phyloP scores from a whole-genome alignment of 2,113 vertebrate species.

The Cyanoramphus novaezelandiae region DNA sequence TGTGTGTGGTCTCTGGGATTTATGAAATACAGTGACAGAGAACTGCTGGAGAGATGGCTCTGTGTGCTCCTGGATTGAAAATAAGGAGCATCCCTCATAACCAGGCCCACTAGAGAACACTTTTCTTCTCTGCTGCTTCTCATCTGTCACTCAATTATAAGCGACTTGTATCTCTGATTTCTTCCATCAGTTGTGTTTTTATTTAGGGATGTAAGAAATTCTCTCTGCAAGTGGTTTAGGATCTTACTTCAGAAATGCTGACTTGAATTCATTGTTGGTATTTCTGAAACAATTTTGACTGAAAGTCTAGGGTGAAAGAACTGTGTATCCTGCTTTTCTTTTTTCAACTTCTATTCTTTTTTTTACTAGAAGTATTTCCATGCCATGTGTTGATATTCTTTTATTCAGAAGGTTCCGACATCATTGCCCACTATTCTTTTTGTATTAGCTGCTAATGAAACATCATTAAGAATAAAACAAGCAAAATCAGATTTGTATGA shows the following conservation, averaged over 20 bases:
- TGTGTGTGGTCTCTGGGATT: not conserved
- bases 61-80: not conserved
- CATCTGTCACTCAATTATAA: constrained; percentile 1
- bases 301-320: not conserved
- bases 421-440: not conserved
- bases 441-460: not conserved
- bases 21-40: constrained; percentile 11
- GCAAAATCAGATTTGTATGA: not conserved
- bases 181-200: not conserved
- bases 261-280: not conserved
- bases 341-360: not conserved
- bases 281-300: not conserved
- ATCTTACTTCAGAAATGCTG: not conserved
- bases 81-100: not conserved
- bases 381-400: not conserved
- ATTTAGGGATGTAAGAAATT: not conserved
- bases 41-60: not conserved
- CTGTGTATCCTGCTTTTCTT: not conserved
- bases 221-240: not conserved
- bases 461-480: not conserved
- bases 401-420: not conserved
- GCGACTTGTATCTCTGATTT: not conserved
- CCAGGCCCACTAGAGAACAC: not conserved
- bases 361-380: not conserved
- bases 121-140: not conserved